Evolutionary conservation across 2,888 invertebrate genomes (phyloP).

Genomic region (Eudasyphora cyanicolor): DNA sequence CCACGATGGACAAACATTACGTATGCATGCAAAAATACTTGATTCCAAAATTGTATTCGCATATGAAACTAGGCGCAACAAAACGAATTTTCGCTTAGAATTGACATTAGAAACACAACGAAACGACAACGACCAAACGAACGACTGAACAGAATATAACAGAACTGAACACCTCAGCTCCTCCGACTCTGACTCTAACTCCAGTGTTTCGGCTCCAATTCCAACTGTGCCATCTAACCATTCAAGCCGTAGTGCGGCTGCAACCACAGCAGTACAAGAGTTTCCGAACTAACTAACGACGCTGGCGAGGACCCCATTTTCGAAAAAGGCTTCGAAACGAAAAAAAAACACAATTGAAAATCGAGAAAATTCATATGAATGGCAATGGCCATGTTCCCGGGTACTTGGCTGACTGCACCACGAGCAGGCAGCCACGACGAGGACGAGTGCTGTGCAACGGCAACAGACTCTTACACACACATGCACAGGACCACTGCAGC

Average conservation of each 20-base stretch:
- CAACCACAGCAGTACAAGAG: conserved; percentile 61
- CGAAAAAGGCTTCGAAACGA: conserved; percentile 1
- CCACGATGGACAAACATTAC: conserved; percentile 47
- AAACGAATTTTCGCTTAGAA: conserved; percentile 66
- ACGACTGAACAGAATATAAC: too few relatives aligned
- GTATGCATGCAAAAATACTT: conserved; percentile 68
- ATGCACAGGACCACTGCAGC: background rate
- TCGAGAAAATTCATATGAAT: conserved; percentile 65
- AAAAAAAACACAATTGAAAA: conserved; percentile 63
- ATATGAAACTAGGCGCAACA: conserved; percentile 64
- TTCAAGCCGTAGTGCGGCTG: conserved; percentile 18
- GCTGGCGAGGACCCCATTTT: conserved; percentile 39
- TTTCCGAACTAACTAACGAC: conserved; percentile 58
- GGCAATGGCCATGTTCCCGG: conserved; percentile 39
- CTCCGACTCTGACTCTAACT: background rate
- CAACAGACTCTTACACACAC: background rate
- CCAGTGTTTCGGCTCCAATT: background rate
- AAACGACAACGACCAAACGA: conserved; percentile 23
- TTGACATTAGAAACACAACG: conserved; percentile 63
- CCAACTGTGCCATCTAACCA: background rate
- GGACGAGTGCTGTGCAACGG: too few relatives aligned
- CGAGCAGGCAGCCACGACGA: too few relatives aligned
- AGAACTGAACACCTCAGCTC: conserved; percentile 15
- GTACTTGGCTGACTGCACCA: conserved; percentile 23
- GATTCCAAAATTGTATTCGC: conserved; percentile 68